Evolutionary conservation across 2,888 invertebrate species (phyloP).

Genomic region (Fragum sueziense): DNA sequence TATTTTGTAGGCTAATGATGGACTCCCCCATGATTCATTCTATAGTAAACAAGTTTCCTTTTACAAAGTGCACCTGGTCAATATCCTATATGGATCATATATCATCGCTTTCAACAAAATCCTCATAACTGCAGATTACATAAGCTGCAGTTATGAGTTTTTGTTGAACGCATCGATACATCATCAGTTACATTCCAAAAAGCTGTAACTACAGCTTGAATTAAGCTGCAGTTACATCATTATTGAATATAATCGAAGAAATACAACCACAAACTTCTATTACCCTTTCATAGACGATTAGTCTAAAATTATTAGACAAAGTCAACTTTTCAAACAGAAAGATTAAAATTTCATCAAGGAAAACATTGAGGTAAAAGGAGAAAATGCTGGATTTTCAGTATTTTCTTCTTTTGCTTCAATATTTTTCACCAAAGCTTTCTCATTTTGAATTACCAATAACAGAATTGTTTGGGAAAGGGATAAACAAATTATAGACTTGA

Average conservation of each 20-base stretch:
- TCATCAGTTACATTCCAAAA: too few relatives aligned
- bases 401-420: neutral
- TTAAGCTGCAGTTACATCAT: too few relatives aligned
- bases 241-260: too few relatives aligned
- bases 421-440: neutral
- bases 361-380: neutral
- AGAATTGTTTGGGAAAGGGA: neutral
- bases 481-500: too few relatives aligned
- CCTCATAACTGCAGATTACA: too few relatives aligned
- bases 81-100: too few relatives aligned
- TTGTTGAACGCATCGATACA: too few relatives aligned
- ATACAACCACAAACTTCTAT: neutral
- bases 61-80: neutral
- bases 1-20: too few relatives aligned
- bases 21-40: too few relatives aligned
- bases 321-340: neutral
- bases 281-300: neutral
- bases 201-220: too few relatives aligned
- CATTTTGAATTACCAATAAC: neutral
- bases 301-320: neutral
- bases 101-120: too few relatives aligned
- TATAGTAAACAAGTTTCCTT: neutral
- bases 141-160: too few relatives aligned
- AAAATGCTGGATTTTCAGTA: neutral
- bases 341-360: neutral